phyloP scores from a whole-genome alignment of 2,888 invertebrate species.

The Odontocerum albicorne region DNA sequence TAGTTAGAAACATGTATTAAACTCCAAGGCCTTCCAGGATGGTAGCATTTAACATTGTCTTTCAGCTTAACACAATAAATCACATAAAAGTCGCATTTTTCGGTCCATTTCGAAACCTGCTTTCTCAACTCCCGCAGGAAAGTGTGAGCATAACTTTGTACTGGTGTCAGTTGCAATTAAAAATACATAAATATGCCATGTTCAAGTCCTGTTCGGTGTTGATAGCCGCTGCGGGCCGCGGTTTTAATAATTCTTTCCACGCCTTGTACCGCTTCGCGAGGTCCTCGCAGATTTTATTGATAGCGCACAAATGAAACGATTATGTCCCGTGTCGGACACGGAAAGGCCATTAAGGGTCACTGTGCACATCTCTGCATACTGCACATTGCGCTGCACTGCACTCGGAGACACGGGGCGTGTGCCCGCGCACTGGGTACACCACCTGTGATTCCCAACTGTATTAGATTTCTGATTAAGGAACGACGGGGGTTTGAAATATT shows the following conservation, averaged over 20 bases:
- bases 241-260: no score
- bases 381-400: not conserved
- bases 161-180: slow-evolving; percentile 23
- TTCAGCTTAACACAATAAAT: no score
- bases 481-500: no score
- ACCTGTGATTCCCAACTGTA: no score
- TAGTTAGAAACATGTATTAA: no score
- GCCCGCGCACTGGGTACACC: no score
- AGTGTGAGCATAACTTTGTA: slow-evolving; percentile 2
- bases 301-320: slow-evolving; percentile 30
- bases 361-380: not conserved
- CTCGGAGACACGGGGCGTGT: not conserved
- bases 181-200: slow-evolving; percentile 20
- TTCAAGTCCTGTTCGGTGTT: slow-evolving; percentile 17
- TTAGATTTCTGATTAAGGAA: no score
- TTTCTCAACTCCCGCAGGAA: no score
- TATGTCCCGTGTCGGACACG: slow-evolving; percentile 25
- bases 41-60: no score
- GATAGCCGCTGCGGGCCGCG: not conserved
- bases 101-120: no score
- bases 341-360: slow-evolving; percentile 26
- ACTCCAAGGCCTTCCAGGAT: no score
- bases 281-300: slow-evolving; percentile 21
- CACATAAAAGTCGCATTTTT: no score
- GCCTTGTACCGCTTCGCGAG: not conserved